Evolutionary conservation across 2,888 invertebrate species (phyloP), one percentile per base, ranked within the genome.

Genomic region (Callinectes sapidus): DNA sequence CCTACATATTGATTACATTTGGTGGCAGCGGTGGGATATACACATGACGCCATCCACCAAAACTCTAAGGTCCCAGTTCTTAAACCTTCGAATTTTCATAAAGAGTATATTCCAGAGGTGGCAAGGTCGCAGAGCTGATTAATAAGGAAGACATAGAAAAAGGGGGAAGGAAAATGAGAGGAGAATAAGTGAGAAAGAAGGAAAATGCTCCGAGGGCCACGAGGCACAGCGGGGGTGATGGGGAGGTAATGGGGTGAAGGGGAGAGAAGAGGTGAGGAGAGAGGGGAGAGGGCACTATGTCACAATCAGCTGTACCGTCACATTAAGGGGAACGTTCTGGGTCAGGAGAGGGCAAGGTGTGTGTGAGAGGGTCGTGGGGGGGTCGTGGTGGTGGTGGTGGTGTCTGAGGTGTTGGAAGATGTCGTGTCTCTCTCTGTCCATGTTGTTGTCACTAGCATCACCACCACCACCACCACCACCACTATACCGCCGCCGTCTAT

Each of bases 261-360:
- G 71, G 54, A n/a, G 35, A 77, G 28, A 61, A 42, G 81, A 32
- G n/a, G 87, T 42, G 39, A 35, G 77, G 55, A 39, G 16, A 54
- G 28, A 35, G 14, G 32, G 54, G 77, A 18, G 23, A 77, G 55
- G 89, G 71, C 77, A 91, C 23, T 81, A 89, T 91, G 81, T 91
- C 88, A 89, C 88, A 61, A 91, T 91, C 91, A 91, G 91, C 91
- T 91, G 91, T 48, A 77, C 54, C 77, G 87, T 89, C 88, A 91
- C 91, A 89, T 88, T 91, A 91, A 91, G 87, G 88, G 91, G 91
- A 87, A 54, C 77, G 91, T 88, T 88, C 81, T 55, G 89, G 91
- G 91, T 91, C 91, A 89, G 39, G n/a, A 16, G 61, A 86, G 16
- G 35, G 77, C 54, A 55, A 54, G 35, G 81, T 61, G 28, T 81